These are phyloP conservation scores for Gallinago undulata DNA, from an alignment of 2,113 vertebrate genomes.

Conservation along the genomic window DNA sequence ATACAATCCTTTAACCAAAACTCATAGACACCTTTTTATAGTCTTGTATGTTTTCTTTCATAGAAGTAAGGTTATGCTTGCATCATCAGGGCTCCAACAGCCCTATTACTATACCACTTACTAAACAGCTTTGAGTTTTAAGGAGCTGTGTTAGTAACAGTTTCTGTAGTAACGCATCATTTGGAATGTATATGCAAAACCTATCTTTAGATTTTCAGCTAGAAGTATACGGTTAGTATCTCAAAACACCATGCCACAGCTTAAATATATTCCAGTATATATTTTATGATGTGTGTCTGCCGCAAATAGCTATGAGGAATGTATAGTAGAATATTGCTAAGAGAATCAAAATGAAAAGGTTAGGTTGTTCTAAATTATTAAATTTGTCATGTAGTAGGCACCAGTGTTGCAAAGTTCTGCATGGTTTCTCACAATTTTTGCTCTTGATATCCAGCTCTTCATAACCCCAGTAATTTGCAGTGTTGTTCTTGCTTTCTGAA, in stretches of 20 bases:
- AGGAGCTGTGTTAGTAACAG: background rate
- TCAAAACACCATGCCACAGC: background rate
- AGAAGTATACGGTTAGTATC: background rate
- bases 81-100: background rate
- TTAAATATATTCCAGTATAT: background rate
- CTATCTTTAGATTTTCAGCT: background rate
- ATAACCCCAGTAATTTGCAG: background rate
- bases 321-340: background rate
- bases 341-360: background rate
- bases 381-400: background rate
- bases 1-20: background rate
- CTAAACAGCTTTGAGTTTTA: background rate
- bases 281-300: background rate
- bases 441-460: background rate
- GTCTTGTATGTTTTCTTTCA: background rate
- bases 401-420: background rate
- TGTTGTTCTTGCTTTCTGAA: background rate
- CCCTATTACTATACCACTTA: background rate
- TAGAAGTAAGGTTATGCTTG: background rate
- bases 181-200: background rate
- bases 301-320: background rate
- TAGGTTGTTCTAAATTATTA: background rate
- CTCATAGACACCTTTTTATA: background rate
- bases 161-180: background rate
- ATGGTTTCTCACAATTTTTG: background rate